Evolutionary conservation across 2,113 vertebrate genomes (phyloP).

Genomic region (Plectropomus leopardus): DNA sequence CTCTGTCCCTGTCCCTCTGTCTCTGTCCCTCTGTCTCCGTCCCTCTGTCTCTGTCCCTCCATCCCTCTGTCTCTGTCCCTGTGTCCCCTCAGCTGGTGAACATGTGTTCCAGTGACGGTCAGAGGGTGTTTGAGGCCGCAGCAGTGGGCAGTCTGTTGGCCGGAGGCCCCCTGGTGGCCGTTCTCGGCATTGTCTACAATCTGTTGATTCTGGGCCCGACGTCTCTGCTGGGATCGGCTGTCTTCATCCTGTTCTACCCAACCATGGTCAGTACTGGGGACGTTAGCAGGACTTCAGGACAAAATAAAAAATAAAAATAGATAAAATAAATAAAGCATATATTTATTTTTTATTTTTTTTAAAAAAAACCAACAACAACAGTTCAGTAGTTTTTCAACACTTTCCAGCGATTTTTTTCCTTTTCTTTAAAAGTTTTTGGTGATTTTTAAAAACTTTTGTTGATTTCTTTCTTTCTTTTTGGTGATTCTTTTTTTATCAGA

Average conservation of each 20-base stretch:
- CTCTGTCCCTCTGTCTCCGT: too few relatives aligned
- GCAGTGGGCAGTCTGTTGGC: conserved; percentile 93
- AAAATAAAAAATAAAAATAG: too few relatives aligned
- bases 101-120: conserved; percentile 93
- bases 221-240: conserved; percentile 92
- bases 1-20: neutral
- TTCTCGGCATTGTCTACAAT: conserved; percentile 92
- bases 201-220: conserved; percentile 92
- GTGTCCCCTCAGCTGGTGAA: conserved; percentile 88
- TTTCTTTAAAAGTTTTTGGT: too few relatives aligned
- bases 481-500: too few relatives aligned
- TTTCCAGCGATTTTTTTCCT: too few relatives aligned
- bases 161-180: conserved; percentile 91
- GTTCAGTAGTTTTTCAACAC: too few relatives aligned
- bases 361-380: too few relatives aligned
- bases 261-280: conserved; percentile 91
- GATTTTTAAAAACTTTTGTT: too few relatives aligned
- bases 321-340: too few relatives aligned
- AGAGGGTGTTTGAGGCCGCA: conserved; percentile 94
- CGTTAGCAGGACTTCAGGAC: too few relatives aligned
- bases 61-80: neutral
- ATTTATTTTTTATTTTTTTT: too few relatives aligned
- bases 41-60: neutral
- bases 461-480: too few relatives aligned
- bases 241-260: conserved; percentile 96